Evolutionary conservation across 1,140 invertebrate species (phyloP), one percentile per base, ranked within the genome.

Genomic region (Zaprionus nigranus): DNA sequence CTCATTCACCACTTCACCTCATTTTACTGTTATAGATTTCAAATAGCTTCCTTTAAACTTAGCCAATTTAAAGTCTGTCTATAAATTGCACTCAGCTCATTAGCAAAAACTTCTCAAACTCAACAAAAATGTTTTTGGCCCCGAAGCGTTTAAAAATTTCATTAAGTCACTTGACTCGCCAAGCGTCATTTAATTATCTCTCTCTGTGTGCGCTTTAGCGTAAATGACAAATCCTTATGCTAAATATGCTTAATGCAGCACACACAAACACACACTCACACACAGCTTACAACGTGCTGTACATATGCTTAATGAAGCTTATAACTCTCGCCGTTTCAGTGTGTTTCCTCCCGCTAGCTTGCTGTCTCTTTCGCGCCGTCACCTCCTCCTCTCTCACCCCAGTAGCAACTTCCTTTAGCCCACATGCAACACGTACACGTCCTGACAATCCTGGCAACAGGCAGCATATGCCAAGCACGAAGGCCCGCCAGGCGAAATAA

Each of bases 291-390:
- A 90, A 80, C 86, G 86, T 90, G 79, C 79, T 78, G 73, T 91
- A 91, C 88, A 91, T 91, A 91, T 91, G 88, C 88, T 91, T 91
- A 91, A 91, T 91, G 88, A 91, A 91, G 88, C 88, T 91, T 91
- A 91, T 91, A 91, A 87, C 87, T 90, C 86, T 79, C 76, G 72
- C 67, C 82, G 70, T 78, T 75, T 86, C 73, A 49, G 63, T 63
- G 38, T 30, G 12, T 36, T 12, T 20, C 36, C 49, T 36, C 12
- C 6, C 20, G 6, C 40, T n/a, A 34, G 9, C 1, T 46, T 1
- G 34, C 36, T 38, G 22, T 15, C 58, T 36, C 28, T 34, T 17
- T 20, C n/a, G 13, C 13, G 36, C 13, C 13, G 13, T 15, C 36
- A 38, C 13, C 36, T 38, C 17, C 36, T 38, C 17, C 15, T 34